Evolutionary conservation across 2,113 vertebrate genomes (phyloP).

Genomic region (Dermatemys mawii): DNA sequence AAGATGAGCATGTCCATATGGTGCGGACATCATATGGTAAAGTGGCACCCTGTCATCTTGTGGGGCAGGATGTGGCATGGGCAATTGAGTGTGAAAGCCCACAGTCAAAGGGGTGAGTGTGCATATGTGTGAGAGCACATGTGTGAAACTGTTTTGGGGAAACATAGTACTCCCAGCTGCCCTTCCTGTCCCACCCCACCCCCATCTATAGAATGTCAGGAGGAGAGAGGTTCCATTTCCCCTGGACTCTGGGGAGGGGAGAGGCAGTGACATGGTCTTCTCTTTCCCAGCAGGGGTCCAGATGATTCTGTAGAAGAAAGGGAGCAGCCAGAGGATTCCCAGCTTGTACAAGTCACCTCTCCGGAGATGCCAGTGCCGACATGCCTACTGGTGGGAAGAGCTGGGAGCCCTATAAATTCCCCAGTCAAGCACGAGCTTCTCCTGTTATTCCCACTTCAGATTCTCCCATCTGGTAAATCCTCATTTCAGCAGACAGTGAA

Average conservation of each 20-base stretch:
- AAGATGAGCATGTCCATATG: background rate
- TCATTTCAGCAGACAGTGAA: background rate
- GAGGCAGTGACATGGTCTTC: background rate
- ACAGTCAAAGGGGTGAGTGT: background rate
- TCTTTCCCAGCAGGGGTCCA: background rate
- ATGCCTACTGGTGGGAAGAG: accelerated
- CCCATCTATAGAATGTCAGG: accelerated
- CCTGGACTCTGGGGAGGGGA: background rate
- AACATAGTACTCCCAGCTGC: background rate
- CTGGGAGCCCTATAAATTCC: background rate
- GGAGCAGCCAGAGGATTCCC: background rate
- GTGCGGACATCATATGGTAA: background rate
- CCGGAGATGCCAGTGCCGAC: background rate
- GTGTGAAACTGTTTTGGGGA: accelerated
- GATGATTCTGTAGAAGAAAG: background rate
- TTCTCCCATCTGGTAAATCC: background rate
- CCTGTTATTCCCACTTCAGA: background rate
- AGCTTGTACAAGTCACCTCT: background rate
- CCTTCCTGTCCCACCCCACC: accelerated
- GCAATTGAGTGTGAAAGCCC: background rate
- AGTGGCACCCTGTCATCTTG: background rate
- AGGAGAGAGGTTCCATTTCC: accelerated
- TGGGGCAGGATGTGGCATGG: background rate
- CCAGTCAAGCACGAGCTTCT: background rate
- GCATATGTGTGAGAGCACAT: background rate